Evolutionary conservation across 2,888 invertebrate genomes (phyloP).

Genomic region (Axea sp.): DNA sequence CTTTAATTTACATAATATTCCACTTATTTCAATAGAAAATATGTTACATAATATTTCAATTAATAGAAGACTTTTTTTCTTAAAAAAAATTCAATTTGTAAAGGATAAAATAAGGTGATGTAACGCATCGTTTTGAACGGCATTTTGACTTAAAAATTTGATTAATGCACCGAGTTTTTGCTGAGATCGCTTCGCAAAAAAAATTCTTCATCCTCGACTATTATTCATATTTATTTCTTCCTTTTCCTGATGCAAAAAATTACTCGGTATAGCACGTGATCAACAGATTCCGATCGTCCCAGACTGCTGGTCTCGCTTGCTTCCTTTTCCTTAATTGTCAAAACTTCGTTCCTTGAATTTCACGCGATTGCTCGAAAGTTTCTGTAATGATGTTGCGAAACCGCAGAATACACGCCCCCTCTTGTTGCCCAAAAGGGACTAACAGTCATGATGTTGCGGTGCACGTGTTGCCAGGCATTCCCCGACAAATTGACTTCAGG

Average conservation of each 20-base stretch:
- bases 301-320: slow-evolving; percentile 61
- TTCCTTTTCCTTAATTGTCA: slow-evolving; percentile 58
- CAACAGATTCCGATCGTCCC: slow-evolving; percentile 51
- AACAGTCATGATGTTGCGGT: slow-evolving; percentile 63
- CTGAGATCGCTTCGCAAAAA: slow-evolving; percentile 6
- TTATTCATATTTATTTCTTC: slow-evolving; percentile 60
- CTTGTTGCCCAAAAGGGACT: slow-evolving; percentile 31
- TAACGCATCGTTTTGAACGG: slow-evolving; percentile 9
- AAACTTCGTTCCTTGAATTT: slow-evolving; percentile 27
- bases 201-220: slow-evolving; percentile 26
- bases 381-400: slow-evolving; percentile 42
- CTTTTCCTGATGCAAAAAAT: slow-evolving; percentile 46
- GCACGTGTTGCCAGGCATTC: slow-evolving; percentile 78
- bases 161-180: slow-evolving; percentile 20
- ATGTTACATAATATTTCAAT: too few species aligned
- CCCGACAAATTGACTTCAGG: slow-evolving; percentile 79
- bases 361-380: slow-evolving; percentile 9
- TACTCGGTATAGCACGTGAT: slow-evolving; percentile 41
- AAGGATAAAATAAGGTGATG: slow-evolving; percentile 26
- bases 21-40: too few species aligned
- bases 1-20: too few species aligned
- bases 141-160: slow-evolving; percentile 28
- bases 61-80: too few species aligned
- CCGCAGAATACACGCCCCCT: slow-evolving; percentile 16
- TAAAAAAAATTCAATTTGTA: neutral